These are phyloP conservation scores for Theonella swinhoei DNA, from an alignment of 37 sponge, comb jelly and placozoan genomes.

Conservation along the genomic window DNA sequence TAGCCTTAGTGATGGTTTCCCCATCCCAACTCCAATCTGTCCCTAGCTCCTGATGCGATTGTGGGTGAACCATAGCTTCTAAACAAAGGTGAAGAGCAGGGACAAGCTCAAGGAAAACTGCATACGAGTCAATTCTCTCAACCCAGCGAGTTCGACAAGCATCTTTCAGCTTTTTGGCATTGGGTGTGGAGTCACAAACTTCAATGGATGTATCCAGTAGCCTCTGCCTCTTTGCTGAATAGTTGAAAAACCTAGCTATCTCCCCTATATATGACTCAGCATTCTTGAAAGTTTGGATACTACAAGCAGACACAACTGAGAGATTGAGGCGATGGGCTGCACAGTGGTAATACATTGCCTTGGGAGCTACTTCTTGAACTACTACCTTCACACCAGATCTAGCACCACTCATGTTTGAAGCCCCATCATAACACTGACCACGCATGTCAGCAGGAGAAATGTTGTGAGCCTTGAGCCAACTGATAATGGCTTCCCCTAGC, in stretches of 20 bases:
- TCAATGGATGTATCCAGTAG: conserved; percentile 50
- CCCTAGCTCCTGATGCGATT: conserved; percentile 23
- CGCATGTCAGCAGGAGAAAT: conserved; percentile 27
- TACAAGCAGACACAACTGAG: conserved; percentile 61
- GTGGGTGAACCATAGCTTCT: conserved; percentile 55
- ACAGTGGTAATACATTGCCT: conserved; percentile 53
- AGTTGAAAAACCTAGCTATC: too few relatives aligned
- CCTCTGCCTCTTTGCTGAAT: conserved; percentile 18
- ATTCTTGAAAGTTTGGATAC: conserved; percentile 47
- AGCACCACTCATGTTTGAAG: too few relatives aligned
- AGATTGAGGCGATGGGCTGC: conserved; percentile 58
- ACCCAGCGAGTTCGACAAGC: conserved; percentile 66
- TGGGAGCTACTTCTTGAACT: conserved; percentile 4
- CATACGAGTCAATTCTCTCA: conserved; percentile 50
- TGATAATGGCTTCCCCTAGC: conserved; percentile 21
- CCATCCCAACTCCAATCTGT: conserved; percentile 75
- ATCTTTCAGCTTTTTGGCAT: conserved; percentile 58
- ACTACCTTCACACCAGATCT: neutral
- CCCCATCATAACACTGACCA: conserved; percentile 35
- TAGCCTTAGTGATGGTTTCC: conserved; percentile 58
- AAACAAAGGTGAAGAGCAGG: conserved; percentile 40
- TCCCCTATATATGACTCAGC: conserved; percentile 45
- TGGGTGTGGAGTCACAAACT: neutral
- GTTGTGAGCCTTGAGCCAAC: conserved; percentile 12
- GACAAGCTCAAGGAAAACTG: conserved; percentile 57